Conservation (phyloP, 2,797 vertebrate genomes). For the Centropyge bicolor region DNA sequence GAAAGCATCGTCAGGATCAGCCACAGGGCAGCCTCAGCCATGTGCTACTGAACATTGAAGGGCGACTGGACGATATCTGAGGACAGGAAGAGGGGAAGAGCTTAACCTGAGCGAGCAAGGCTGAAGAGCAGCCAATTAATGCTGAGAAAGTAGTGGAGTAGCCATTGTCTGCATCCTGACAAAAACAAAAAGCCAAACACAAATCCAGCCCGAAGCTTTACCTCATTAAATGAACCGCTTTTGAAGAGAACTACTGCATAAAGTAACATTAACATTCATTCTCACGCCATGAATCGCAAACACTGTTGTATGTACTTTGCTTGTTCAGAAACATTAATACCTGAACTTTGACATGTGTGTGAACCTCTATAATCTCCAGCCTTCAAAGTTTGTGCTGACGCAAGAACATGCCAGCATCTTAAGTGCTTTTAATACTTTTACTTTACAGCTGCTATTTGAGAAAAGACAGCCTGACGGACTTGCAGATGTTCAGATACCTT, state of each 20-base stretch:
- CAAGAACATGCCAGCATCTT: neutral
- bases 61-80: constrained; percentile 59
- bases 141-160: neutral
- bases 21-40: constrained; percentile 73
- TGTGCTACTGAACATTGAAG: constrained; percentile 70
- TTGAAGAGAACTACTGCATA: neutral
- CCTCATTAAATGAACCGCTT: neutral
- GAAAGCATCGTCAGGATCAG: constrained; percentile 76
- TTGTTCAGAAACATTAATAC: constrained; percentile 5
- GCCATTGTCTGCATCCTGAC: neutral
- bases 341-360: neutral
- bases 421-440: neutral
- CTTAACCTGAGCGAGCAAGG: neutral
- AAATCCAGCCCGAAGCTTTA: neutral
- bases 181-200: neutral
- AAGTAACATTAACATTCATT: no score
- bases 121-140: neutral
- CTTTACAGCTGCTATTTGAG: neutral
- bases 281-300: neutral
- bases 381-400: neutral
- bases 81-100: constrained; percentile 3
- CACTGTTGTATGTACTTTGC: neutral
- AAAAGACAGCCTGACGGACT: neutral
- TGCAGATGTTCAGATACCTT: neutral
- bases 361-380: neutral